Evolutionary conservation across 2,113 vertebrate genomes (phyloP), one percentile per base, ranked within the genome.

Genomic region (Dascyllus trimaculatus): DNA sequence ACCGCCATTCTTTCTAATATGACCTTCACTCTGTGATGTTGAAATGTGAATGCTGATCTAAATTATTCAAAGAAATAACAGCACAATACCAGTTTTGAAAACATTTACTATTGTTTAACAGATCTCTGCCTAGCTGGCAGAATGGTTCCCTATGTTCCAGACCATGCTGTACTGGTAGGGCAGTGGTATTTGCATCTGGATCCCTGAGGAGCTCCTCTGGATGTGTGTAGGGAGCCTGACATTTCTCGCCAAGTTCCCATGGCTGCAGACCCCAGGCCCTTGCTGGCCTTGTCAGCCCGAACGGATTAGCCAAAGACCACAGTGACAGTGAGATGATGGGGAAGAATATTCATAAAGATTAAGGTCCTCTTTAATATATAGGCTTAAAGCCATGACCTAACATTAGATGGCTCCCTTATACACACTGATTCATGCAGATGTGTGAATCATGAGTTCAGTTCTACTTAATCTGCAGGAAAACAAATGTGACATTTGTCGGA

Each of bases 191-290:
- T 94, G 78, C 71, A 24, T 85, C 62, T 32, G 17, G 49, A 38
- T 81, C 77, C 88, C 91, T 58, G 69, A 84, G 78, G 84, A 81
- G 70, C 67, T 89, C 75, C 70, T 91, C 75, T 66, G 78, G 89
- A 82, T 75, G 85, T 85, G 80, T 84, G 87, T 76, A 81, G 87
- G 82, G 79, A 88, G 89, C 56, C 65, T 92, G 91, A 93, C 92
- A 91, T 93, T 92, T 93, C 58, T 75, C 54, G 48, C 74, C 64
- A 51, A 69, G 57, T 87, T 81, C 89, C 88, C 48, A 73, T 84
- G 75, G 82, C 75, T 88, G 67, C 69, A 77, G 82, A 91, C 86
- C 81, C 70, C 69, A 68, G 84, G 87, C 80, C 49, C 35, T 86
- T 19, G 4, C 68, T 90, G 75, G 80, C 86, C 85, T 84, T 85